Base-by-base conservation (phyloP, 2,888 invertebrate genomes). In the Tethea ocularis region DNA sequence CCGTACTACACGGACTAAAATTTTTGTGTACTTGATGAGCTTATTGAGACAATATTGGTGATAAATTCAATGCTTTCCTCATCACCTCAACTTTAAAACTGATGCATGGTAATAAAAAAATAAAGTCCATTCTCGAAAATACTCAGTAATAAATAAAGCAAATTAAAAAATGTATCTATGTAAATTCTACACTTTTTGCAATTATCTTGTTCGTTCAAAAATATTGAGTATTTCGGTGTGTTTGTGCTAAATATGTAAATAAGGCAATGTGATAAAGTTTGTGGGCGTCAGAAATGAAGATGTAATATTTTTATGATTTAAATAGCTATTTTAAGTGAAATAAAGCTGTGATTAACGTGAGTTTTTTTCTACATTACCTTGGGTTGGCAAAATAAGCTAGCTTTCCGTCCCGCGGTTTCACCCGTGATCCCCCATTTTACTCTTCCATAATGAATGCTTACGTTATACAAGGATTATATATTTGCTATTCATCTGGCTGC, bases 301-400 rank as follows among this genome's bases (percentile, higher is more conserved):
- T 46, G 10, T 55, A 55, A 56, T 61, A 56, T 62, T 60, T 62
- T 59, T 59, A 61, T 64, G 51, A 68, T 68, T 69, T 65, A 46
- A n/a, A 58, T 64, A 55, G 67, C 66, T 66, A 71, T 73, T 72
- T 72, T 74, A 61, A 75, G 77, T 66, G 68, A 82, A 88, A 83
- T 80, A 82, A 85, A 86, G 78, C 82, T 86, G 83, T 85, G 78
- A 83, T 82, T 76, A 66, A 46, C 8, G 8, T 46, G 46, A 46
- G 6, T 20, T 46, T 20, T 46, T 23, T 33, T 54, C 64, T 64
- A 61, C 6, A 33, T 56, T 26, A 36, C 7, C 33, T 26, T 26
- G 26, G 58, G 11, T 8, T 36, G 36, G 13, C 10, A 36, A 13
- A n/a, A n/a, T n/a, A n/a, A n/a, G n/a, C n/a, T n/a, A n/a, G n/a